Conservation (phyloP, 2,113 vertebrate species). For the Dascyllus trimaculatus region DNA sequence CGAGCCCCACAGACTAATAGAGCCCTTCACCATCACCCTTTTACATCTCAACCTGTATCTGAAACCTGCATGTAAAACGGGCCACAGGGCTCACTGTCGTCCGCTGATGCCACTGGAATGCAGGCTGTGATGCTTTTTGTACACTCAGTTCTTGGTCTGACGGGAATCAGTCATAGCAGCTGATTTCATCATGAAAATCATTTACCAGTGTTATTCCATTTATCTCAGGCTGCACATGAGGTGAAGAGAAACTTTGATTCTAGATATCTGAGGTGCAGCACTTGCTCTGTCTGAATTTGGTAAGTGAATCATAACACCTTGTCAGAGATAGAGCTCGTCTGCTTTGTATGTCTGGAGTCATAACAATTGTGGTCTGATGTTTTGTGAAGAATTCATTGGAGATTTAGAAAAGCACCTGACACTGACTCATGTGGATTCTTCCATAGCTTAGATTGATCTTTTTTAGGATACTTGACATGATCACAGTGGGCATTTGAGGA, state of each 20-base stretch:
- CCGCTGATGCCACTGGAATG: slow-evolving; percentile 14
- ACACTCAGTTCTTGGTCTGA: neutral
- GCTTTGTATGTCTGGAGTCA: neutral
- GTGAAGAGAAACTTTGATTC: neutral
- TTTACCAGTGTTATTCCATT: neutral
- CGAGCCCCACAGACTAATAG: slow-evolving; percentile 57
- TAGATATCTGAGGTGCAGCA: neutral
- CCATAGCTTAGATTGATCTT: slow-evolving; percentile 3
- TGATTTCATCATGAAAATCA: neutral
- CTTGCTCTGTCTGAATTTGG: slow-evolving; percentile 7
- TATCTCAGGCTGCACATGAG: neutral
- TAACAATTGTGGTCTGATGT: slow-evolving; percentile 6
- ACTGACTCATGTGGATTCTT: neutral
- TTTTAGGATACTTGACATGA: neutral
- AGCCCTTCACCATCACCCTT: slow-evolving; percentile 50
- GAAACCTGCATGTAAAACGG: slow-evolving; percentile 41
- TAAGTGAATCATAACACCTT: neutral
- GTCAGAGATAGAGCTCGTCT: neutral
- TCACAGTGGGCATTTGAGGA: neutral
- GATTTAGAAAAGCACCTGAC: slow-evolving; percentile 7
- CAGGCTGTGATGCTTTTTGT: slow-evolving; percentile 30
- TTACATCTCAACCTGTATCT: slow-evolving; percentile 50
- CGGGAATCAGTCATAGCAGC: neutral
- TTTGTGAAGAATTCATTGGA: slow-evolving; percentile 1
- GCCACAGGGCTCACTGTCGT: slow-evolving; percentile 20